Evolutionary conservation across 1,140 invertebrate genomes (phyloP), one percentile per base, ranked within the genome.

Genomic region (Bombus affinis): DNA sequence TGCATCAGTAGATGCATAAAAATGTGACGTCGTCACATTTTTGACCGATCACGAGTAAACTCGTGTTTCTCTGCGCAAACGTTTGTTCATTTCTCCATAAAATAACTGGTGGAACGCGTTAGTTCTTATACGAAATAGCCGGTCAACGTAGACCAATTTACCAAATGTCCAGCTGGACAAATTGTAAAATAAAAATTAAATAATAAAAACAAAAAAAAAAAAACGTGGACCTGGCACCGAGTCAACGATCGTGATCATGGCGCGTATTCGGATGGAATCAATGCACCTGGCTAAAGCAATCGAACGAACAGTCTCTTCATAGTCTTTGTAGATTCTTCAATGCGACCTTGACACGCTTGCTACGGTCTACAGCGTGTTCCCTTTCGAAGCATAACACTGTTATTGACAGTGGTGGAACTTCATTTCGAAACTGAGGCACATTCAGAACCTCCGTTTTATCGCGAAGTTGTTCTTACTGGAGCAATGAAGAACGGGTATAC

Each of bases 331-430:
- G 80, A 87, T 59, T 87, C 82, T 68, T 57, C 65, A 37, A 35
- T 9, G 37, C 62, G 66, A 85, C 88, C 88, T 89, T 89, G 88
- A 77, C 88, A 89, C 73, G 82, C 44, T 89, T 89, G 66, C 59
- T 39, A 18, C 86, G 72, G 80, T 89, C 82, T 79, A 85, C 77
- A 44, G 10, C 66, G 37, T 65, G 80, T 78, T 73, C 72, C 71
- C 82, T 44, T 77, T 88, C 59, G 59, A 81, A 47, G 15, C 59
- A 81, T 39, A 39, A 85, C 66, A 28, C 47, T 53, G 72, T 59
- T 74, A 88, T 72, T 47, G 83, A 22, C 65, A 37, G 39, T 37
- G 42, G 22, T 4, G 68, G 15, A 77, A 83, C 75, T 83, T 76
- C 35, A 44, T 83, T 83, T 77, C 37, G 25, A 28, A 9, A 8